A percentile compares a stretch with the other conserved stretches of the same genome.
Evolutionary conservation across 2,888 invertebrate genomes (phyloP).

Genomic region (Lymantria monacha): DNA sequence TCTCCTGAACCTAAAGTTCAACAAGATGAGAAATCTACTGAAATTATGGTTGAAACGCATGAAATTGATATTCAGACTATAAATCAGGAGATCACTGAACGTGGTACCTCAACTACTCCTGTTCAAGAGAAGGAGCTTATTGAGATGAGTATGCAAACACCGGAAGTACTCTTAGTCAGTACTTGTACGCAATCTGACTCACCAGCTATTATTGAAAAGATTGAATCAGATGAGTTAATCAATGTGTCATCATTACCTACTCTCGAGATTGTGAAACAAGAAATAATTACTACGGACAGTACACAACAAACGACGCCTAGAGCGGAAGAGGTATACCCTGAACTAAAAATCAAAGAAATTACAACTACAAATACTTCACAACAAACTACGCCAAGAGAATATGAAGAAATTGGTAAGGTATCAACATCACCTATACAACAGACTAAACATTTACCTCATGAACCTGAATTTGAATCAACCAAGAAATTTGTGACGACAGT

Average conservation of each 20-base stretch:
- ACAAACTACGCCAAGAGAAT: conserved; percentile 50
- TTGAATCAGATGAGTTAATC: conserved; percentile 15
- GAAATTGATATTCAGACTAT: conserved; percentile 69
- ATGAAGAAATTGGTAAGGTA: conserved; percentile 10
- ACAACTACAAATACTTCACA: conserved; percentile 45
- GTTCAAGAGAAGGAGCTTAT: conserved; percentile 49
- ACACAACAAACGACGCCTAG: conserved; percentile 53
- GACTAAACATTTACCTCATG: conserved; percentile 3
- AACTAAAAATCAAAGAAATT: conserved; percentile 35
- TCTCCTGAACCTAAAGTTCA: conserved; percentile 65
- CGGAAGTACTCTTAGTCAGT: conserved; percentile 58
- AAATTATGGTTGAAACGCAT: conserved; percentile 58
- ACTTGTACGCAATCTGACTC: conserved; percentile 72
- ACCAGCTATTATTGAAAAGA: conserved; percentile 21
- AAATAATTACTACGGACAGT: conserved; percentile 41
- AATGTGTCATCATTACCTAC: conserved; percentile 22
- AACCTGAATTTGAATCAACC: conserved; percentile 14
- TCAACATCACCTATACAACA: conserved; percentile 5
- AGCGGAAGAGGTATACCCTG: conserved; percentile 32
- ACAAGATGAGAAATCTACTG: conserved; percentile 66
- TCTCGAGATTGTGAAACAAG: conserved; percentile 25
- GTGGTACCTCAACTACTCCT: conserved; percentile 67
- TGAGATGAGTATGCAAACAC: conserved; percentile 67
- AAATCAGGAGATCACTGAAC: conserved; percentile 53
- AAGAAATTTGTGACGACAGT: conserved; percentile 33